Evolutionary conservation across 2,797 vertebrate genomes (phyloP).

Genomic region (Fringilla coelebs): DNA sequence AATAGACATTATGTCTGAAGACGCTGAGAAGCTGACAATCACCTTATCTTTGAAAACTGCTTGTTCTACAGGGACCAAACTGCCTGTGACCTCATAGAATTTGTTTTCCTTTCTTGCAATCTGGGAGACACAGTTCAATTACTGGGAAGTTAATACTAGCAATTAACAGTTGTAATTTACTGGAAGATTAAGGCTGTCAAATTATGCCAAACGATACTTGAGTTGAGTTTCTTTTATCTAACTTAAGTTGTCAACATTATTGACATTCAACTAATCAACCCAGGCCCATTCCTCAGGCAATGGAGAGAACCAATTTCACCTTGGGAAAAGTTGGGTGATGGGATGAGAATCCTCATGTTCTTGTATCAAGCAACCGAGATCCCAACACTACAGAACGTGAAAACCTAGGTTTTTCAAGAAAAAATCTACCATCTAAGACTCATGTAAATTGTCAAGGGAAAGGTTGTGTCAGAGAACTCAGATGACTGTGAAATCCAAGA

Average conservation of each 20-base stretch:
- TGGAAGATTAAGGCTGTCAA: constrained; percentile 33
- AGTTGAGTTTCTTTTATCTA: constrained; percentile 30
- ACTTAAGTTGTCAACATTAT: constrained; percentile 1
- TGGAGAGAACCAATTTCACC: not conserved
- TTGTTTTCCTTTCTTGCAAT: not conserved
- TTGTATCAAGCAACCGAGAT: constrained; percentile 15
- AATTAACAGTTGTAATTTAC: constrained; percentile 16
- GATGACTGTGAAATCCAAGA: constrained; percentile 12
- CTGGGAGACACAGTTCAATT: not conserved
- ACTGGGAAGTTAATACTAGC: not conserved
- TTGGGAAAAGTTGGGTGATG: not conserved
- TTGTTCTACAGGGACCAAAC: not conserved
- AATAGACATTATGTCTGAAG: not conserved
- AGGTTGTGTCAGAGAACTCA: not conserved
- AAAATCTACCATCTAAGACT: not conserved
- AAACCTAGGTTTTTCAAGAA: not conserved
- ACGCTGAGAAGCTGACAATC: not conserved
- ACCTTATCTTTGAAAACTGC: not conserved
- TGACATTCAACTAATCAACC: not conserved
- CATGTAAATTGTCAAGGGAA: not conserved
- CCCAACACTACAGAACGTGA: not conserved
- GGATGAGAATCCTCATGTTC: not conserved
- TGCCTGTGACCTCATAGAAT: not conserved
- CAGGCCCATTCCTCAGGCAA: not conserved
- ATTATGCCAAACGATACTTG: constrained; percentile 15